Evolutionary conservation across 2,113 vertebrate genomes (phyloP).

Genomic region (Potamarius usumacintae): DNA sequence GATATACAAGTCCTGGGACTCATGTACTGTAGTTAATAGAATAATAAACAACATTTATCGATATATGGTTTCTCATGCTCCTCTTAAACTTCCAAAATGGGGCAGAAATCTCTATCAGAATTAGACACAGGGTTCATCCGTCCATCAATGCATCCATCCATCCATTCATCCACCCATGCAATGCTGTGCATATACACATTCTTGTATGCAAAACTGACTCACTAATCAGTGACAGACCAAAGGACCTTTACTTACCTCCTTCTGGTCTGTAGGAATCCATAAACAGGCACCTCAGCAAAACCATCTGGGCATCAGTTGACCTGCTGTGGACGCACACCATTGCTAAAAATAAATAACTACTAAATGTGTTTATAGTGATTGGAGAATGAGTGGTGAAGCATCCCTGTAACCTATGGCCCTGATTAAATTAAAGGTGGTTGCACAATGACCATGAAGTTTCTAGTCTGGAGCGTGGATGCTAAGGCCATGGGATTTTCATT

Average conservation of each 20-base stretch:
- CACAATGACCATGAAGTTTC: conserved; percentile 54
- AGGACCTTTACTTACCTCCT: conserved; percentile 51
- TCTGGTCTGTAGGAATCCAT: conserved; percentile 64
- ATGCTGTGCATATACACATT: not conserved
- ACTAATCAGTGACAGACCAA: conserved; percentile 68
- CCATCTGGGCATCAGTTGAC: conserved; percentile 64
- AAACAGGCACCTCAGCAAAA: conserved; percentile 67
- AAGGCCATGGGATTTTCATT: conserved; percentile 65
- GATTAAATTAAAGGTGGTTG: conserved; percentile 61
- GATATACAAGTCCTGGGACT: not conserved
- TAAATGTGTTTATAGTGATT: conserved; percentile 63
- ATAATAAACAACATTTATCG: not conserved
- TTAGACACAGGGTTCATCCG: not conserved
- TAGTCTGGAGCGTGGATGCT: conserved; percentile 52
- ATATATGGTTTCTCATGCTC: not conserved
- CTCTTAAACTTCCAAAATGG: conserved; percentile 17
- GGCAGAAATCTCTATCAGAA: conserved; percentile 24
- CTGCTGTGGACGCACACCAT: conserved; percentile 60
- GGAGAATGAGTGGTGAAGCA: conserved; percentile 46
- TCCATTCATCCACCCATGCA: not conserved
- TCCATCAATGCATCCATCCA: not conserved
- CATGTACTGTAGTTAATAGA: not conserved
- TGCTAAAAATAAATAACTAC: conserved; percentile 69
- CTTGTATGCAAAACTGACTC: conserved; percentile 37
- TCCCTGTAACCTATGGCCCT: conserved; percentile 56